Evolutionary conservation across 1,140 invertebrate genomes (phyloP).

Genomic region (Drepana arcuata): DNA sequence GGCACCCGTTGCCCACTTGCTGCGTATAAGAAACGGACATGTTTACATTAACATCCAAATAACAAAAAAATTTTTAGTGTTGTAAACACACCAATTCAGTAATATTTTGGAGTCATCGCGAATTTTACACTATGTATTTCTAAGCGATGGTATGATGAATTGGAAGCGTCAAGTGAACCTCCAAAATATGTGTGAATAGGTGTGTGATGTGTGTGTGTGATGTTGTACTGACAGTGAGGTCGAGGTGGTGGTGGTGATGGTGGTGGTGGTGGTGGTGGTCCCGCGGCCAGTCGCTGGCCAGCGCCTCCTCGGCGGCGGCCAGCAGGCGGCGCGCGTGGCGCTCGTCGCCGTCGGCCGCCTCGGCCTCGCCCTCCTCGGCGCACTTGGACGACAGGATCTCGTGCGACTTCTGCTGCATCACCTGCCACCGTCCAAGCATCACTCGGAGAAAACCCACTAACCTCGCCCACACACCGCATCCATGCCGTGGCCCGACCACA

Average conservation of each 20-base stretch:
- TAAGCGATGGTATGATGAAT: no score
- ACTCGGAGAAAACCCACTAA: slow-evolving; percentile 2
- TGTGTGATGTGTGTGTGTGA: not conserved
- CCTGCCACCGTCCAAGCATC: slow-evolving; percentile 24
- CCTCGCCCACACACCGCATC: no score
- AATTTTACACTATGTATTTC: no score
- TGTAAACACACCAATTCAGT: no score
- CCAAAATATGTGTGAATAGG: no score
- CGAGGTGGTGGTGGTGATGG: slow-evolving; percentile 21
- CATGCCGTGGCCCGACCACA: no score
- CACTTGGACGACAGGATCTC: slow-evolving; percentile 60
- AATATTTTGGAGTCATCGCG: no score
- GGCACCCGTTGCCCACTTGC: slow-evolving; percentile 19
- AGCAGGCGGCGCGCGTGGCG: slow-evolving; percentile 46
- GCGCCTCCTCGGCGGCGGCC: slow-evolving; percentile 54
- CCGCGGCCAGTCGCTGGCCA: slow-evolving; percentile 36
- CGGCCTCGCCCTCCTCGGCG: slow-evolving; percentile 22
- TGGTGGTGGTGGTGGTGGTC: slow-evolving; percentile 18
- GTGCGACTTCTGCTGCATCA: slow-evolving; percentile 69
- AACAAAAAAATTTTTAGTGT: no score
- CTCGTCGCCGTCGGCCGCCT: slow-evolving; percentile 29
- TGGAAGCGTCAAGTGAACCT: no score
- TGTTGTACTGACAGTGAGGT: slow-evolving; percentile 11
- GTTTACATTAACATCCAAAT: no score
- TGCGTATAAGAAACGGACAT: no score